Conservation (phyloP, 2,113 vertebrate genomes). For the Ploceus nigricollis region DNA sequence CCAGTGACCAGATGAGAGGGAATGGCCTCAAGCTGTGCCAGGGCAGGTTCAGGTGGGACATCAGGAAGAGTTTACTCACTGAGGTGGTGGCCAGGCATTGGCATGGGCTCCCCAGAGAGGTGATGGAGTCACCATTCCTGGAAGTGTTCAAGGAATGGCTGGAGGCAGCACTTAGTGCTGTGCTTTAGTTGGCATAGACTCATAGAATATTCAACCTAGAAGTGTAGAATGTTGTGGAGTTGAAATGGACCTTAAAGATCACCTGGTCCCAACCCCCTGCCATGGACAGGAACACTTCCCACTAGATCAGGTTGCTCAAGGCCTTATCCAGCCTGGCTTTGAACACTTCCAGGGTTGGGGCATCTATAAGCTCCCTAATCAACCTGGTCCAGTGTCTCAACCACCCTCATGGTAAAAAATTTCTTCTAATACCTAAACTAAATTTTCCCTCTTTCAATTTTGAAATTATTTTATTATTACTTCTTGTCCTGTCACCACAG, state of each 20-base stretch:
- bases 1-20: neutral
- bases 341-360: neutral
- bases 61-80: neutral
- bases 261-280: neutral
- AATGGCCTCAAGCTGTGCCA: neutral
- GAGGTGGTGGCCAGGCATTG: neutral
- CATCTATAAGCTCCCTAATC: neutral
- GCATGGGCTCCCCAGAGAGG: neutral
- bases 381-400: neutral
- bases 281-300: neutral
- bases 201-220: neutral
- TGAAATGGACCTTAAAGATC: neutral
- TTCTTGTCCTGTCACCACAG: neutral
- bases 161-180: neutral
- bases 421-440: neutral
- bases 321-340: neutral
- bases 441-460: neutral
- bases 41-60: neutral
- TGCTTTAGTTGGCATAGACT: neutral
- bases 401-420: neutral
- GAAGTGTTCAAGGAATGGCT: neutral
- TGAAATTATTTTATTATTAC: neutral
- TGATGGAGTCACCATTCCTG: neutral
- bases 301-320: neutral
- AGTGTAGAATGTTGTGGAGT: neutral